phyloP scores from a whole-genome alignment of 1,140 invertebrate species.

The Venturia canescens region DNA sequence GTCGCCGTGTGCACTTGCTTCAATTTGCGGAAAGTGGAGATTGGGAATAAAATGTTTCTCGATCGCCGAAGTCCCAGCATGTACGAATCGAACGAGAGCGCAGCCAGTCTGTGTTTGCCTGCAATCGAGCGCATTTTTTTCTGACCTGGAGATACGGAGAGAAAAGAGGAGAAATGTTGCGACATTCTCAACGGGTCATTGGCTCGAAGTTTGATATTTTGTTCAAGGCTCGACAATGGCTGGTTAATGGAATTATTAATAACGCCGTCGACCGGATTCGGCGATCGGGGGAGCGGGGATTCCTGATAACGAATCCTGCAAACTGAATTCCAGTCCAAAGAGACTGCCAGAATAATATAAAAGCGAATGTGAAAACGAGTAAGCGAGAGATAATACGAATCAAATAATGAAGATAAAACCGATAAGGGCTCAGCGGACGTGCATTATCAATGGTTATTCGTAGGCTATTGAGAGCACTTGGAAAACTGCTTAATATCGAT shows the following conservation, averaged over 20 bases:
- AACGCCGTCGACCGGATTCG: neutral
- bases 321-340: neutral
- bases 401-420: neutral
- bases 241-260: conserved; percentile 1
- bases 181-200: neutral
- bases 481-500: neutral
- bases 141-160: neutral
- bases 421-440: neutral
- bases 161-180: neutral
- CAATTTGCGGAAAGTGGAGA: too few relatives aligned
- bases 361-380: too few relatives aligned
- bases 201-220: neutral
- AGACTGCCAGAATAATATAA: neutral
- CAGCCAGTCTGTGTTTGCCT: too few relatives aligned
- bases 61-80: neutral
- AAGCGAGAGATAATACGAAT: too few relatives aligned
- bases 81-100: neutral
- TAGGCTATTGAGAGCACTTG: neutral
- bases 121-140: too few relatives aligned
- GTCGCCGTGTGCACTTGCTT: too few relatives aligned
- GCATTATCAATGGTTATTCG: neutral
- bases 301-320: neutral
- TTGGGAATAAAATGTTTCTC: too few relatives aligned
- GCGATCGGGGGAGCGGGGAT: neutral
- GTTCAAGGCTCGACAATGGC: conserved; percentile 1